phyloP scores from a whole-genome alignment of 2,888 invertebrate species.

The Doris montereyensis region DNA sequence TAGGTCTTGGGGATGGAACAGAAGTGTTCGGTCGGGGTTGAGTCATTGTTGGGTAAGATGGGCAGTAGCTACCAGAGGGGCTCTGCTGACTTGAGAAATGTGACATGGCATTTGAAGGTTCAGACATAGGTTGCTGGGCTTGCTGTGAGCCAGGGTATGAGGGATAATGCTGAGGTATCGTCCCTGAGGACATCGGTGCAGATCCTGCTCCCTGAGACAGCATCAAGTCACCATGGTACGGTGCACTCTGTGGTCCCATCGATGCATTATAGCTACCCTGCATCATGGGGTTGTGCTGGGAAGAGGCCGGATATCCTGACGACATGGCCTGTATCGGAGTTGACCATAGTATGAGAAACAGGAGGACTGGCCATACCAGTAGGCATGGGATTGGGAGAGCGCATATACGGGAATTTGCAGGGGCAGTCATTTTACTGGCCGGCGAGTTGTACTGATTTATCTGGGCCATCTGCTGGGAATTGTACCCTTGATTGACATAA shows the following conservation, averaged over 20 bases:
- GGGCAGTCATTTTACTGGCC: conserved; percentile 16
- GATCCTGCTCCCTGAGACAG: conserved; percentile 13
- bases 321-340: neutral
- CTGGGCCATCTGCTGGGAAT: conserved; percentile 40
- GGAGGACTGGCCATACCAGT: conserved; percentile 39
- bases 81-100: conserved; percentile 55
- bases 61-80: conserved; percentile 50
- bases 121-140: conserved; percentile 29
- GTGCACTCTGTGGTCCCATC: neutral
- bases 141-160: conserved; percentile 39
- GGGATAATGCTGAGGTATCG: conserved; percentile 30
- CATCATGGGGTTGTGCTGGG: conserved; percentile 35
- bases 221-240: conserved; percentile 36
- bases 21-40: conserved; percentile 49
- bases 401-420: conserved; percentile 32
- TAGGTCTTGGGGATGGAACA: conserved; percentile 57
- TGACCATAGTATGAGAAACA: neutral
- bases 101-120: conserved; percentile 46
- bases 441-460: conserved; percentile 33
- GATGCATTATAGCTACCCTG: neutral
- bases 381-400: conserved; percentile 33
- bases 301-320: neutral
- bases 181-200: conserved; percentile 21
- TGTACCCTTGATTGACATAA: conserved; percentile 44
- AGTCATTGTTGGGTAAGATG: conserved; percentile 43